Base-by-base conservation (phyloP, 2,888 invertebrate genomes). In the Drosophila atripex region DNA sequence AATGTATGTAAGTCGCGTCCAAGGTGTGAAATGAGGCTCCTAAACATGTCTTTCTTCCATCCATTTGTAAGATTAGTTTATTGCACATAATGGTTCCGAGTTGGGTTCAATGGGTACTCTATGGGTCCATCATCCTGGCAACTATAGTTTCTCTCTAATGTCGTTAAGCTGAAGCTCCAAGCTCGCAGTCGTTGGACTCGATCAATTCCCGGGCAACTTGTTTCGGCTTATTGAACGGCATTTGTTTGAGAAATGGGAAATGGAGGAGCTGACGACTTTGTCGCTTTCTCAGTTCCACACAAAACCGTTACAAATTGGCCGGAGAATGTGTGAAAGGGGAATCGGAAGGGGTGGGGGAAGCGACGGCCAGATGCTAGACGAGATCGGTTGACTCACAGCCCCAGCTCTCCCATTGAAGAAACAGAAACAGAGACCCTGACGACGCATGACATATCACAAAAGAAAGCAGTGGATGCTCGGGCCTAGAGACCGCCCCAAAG, bases 261-360 rank as follows among this genome's bases (percentile, higher is more conserved):
- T 63, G 63, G 61, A 51, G 53, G 39, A 49, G 46, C 52, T 50
- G 46, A 53, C 63, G 63, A 46, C 63, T 64, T 63, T 63, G 63
- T 64, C 64, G 63, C 43, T 50, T 69, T 73, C 57, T 46, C 39
- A 64, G 63, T 53, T 52, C 60, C 51, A 68, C 73, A 74, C 75
- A 66, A 76, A 75, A 78, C 82, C 75, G 82, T 80, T 80, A 75
- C 80, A 80, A 76, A 83, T 80, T 66, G 51, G 49, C 77, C 71
- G 75, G 75, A 70, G 71, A 78, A 80, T 71, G 74, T 78, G 55
- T 47, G 41, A 68, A 46, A 57, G 30, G 6, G 21, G 21, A 43
- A 1, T 45, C n/a, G 51, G 16, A 28, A 52, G 16, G 49, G 32
- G 23, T 21, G 18, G 18, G n/a, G 47, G 32, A 9, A 18, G n/a